These are phyloP conservation scores for Cryptoprocta ferox DNA, from an alignment of 2,797 vertebrate species.

Conservation along the genomic window DNA sequence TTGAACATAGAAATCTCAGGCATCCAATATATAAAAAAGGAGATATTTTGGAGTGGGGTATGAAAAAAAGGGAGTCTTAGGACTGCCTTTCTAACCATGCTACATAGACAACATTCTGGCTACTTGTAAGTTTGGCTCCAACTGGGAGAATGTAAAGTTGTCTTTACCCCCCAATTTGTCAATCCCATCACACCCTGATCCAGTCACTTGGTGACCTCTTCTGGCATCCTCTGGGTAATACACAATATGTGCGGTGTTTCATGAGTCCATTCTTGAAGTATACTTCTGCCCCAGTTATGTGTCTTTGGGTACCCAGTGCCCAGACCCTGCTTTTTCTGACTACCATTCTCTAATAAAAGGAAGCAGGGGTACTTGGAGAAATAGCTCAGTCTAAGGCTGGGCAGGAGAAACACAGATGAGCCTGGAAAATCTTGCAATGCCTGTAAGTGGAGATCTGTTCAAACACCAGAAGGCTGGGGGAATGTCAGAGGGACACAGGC, in stretches of 20 bases:
- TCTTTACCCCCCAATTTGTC: background rate
- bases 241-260: background rate
- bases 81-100: background rate
- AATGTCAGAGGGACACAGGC: background rate
- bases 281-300: background rate
- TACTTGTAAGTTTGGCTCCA: background rate
- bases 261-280: background rate
- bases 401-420: background rate
- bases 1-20: background rate
- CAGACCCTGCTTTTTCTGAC: background rate
- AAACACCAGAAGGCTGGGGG: background rate
- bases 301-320: background rate
- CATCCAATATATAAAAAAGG: background rate
- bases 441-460: background rate
- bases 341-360: background rate
- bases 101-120: background rate
- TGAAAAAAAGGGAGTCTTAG: background rate
- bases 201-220: constrained; percentile 55
- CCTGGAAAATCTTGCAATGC: background rate
- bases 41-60: background rate
- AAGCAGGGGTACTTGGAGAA: background rate
- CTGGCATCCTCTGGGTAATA: constrained; percentile 44
- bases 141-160: background rate
- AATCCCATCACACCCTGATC: background rate
- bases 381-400: background rate